Evolutionary conservation across 2,797 vertebrate species (phyloP).

Genomic region (Oryzias dopingdopingensis): DNA sequence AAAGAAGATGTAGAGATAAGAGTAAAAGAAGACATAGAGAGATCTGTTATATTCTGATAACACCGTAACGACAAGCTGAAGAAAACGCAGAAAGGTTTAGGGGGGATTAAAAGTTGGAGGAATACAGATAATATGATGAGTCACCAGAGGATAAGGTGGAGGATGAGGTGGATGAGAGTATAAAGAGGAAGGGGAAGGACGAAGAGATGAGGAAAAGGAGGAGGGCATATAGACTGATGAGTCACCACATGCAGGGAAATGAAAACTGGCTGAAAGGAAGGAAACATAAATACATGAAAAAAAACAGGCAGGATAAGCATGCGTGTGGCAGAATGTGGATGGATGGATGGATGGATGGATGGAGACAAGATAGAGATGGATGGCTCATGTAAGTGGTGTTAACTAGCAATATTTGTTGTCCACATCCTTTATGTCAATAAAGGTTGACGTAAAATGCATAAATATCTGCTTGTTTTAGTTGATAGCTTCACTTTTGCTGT

Average conservation of each 20-base stretch:
- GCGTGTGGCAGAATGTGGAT: too few species aligned
- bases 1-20: constrained; percentile 34
- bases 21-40: constrained; percentile 17
- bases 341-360: constrained; percentile 14
- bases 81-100: constrained; percentile 23
- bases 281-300: too few species aligned
- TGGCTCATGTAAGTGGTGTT: too few species aligned
- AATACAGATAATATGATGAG: constrained; percentile 39
- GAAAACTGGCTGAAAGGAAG: too few species aligned
- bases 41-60: constrained; percentile 35
- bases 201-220: constrained; percentile 23
- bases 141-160: constrained; percentile 36
- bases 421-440: background rate
- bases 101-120: constrained; percentile 23
- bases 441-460: too few species aligned
- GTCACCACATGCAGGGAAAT: constrained; percentile 34
- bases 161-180: constrained; percentile 24
- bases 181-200: constrained; percentile 14
- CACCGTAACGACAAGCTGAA: constrained; percentile 26
- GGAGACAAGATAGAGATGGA: background rate
- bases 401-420: constrained; percentile 1
- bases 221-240: constrained; percentile 57
- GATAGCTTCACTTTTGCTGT: too few species aligned
- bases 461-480: too few species aligned
- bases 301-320: too few species aligned